phyloP scores from a whole-genome alignment of 2,888 invertebrate genomes.

The Lobophora halterata region DNA sequence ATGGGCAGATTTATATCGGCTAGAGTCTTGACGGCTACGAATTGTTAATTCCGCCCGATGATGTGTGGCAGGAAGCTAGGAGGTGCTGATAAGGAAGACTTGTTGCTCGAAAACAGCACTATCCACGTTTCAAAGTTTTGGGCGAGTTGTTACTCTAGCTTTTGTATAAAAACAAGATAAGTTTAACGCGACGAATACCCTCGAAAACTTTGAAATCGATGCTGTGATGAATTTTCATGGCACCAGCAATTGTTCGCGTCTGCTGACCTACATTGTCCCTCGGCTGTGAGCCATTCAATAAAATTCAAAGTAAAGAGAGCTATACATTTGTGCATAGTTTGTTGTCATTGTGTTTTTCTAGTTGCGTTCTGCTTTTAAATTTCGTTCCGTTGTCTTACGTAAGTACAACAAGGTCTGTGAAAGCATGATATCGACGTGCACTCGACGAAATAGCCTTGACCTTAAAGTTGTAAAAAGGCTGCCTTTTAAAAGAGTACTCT shows the following conservation, averaged over 20 bases:
- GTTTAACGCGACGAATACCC: slow-evolving; percentile 19
- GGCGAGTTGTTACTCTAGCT: neutral
- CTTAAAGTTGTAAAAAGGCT: slow-evolving; percentile 12
- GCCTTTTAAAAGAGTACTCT: slow-evolving; percentile 30
- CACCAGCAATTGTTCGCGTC: slow-evolving; percentile 40
- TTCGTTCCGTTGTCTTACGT: slow-evolving; percentile 3
- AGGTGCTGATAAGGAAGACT: slow-evolving; percentile 17
- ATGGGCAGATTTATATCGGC: slow-evolving; percentile 45
- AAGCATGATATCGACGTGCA: slow-evolving; percentile 4
- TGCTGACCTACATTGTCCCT: slow-evolving; percentile 45
- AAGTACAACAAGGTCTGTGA: slow-evolving; percentile 1
- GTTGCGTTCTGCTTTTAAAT: slow-evolving; percentile 12
- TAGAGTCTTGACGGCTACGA: slow-evolving; percentile 22
- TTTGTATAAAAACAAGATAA: slow-evolving; percentile 18
- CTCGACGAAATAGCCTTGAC: slow-evolving; percentile 13
- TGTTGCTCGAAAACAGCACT: slow-evolving; percentile 15
- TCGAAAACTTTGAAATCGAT: slow-evolving; percentile 28
- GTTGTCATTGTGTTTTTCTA: slow-evolving; percentile 21
- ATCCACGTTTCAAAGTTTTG: slow-evolving; percentile 1
- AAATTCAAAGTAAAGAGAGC: slow-evolving; percentile 38
- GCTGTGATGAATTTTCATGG: slow-evolving; percentile 31
- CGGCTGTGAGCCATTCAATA: slow-evolving; percentile 40
- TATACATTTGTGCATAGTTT: slow-evolving; percentile 36
- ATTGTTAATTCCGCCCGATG: slow-evolving; percentile 34
- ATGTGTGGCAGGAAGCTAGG: slow-evolving; percentile 18